Conservation (phyloP, 2,888 invertebrate species). For the Drosophila demipolita region DNA sequence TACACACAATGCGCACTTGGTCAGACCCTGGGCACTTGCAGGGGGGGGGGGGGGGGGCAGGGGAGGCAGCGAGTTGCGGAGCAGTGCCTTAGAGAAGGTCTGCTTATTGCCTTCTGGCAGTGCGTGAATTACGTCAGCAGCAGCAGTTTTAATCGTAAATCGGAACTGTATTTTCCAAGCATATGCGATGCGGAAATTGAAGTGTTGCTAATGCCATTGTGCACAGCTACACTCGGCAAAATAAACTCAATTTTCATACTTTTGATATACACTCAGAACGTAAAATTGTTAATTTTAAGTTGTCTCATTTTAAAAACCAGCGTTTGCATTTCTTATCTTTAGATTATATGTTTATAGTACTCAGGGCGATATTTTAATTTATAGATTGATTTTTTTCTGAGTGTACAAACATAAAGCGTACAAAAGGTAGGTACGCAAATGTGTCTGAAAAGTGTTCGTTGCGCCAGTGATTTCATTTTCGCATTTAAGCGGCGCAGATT, state of each 20-base stretch:
- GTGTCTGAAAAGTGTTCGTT: constrained; percentile 19
- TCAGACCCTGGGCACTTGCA: constrained; percentile 19
- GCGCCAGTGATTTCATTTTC: constrained; percentile 26
- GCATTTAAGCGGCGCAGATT: constrained; percentile 11
- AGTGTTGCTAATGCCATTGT: constrained; percentile 44
- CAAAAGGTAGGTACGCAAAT: constrained; percentile 29
- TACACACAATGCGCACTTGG: constrained; percentile 75
- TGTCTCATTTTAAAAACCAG: background rate
- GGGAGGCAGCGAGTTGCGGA: background rate
- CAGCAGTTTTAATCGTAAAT: constrained; percentile 45
- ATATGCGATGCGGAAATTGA: constrained; percentile 69
- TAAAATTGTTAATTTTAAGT: background rate
- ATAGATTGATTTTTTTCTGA: background rate
- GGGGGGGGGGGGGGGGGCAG: background rate
- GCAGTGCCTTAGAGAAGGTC: constrained; percentile 10
- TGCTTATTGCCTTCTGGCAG: constrained; percentile 52
- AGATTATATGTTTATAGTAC: background rate
- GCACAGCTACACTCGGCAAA: constrained; percentile 31
- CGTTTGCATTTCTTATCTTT: too few species aligned
- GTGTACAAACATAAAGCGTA: constrained; percentile 7
- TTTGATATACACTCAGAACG: background rate
- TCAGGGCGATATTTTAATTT: too few species aligned
- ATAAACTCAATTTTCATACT: background rate
- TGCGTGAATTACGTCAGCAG: constrained; percentile 76
- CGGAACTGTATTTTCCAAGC: constrained; percentile 64